Evolutionary conservation across 2,888 invertebrate species (phyloP).

Genomic region (Phortica okadai): DNA sequence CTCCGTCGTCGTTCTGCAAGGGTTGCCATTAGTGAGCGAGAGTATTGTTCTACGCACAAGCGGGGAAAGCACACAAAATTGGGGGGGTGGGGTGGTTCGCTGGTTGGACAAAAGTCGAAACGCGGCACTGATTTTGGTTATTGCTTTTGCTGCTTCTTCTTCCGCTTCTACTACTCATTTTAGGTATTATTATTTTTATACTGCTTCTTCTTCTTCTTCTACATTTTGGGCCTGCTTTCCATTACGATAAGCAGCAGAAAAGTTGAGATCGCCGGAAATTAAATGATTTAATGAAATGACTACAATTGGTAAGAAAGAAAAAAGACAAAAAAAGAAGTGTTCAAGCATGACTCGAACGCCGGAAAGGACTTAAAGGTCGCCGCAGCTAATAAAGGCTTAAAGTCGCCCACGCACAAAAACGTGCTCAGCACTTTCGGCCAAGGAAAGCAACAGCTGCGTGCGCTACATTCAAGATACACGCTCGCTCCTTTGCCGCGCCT

Average conservation of each 20-base stretch:
- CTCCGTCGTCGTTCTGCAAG: constrained; percentile 35
- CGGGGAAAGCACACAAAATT: too few species aligned
- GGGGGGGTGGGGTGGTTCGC: too few species aligned
- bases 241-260: neutral
- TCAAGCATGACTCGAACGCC: neutral
- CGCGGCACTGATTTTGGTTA: too few species aligned
- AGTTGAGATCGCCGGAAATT: constrained; percentile 57
- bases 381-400: constrained; percentile 1
- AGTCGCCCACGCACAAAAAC: neutral
- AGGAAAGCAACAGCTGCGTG: constrained; percentile 12
- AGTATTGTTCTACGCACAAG: neutral
- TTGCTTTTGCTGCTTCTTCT: constrained; percentile 22
- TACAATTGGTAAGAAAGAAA: constrained; percentile 44
- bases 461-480: neutral
- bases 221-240: constrained; percentile 35
- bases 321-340: constrained; percentile 16
- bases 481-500: neutral
- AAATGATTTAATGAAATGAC: constrained; percentile 71
- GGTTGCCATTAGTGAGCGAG: neutral
- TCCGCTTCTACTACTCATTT: constrained; percentile 21
- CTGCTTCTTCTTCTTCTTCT: constrained; percentile 39
- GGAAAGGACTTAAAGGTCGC: constrained; percentile 42
- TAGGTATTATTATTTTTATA: constrained; percentile 26
- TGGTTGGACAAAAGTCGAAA: too few species aligned
- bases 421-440: constrained; percentile 20